Evolutionary conservation across 2,113 vertebrate genomes (phyloP).

Genomic region (Crotalus helleri): DNA sequence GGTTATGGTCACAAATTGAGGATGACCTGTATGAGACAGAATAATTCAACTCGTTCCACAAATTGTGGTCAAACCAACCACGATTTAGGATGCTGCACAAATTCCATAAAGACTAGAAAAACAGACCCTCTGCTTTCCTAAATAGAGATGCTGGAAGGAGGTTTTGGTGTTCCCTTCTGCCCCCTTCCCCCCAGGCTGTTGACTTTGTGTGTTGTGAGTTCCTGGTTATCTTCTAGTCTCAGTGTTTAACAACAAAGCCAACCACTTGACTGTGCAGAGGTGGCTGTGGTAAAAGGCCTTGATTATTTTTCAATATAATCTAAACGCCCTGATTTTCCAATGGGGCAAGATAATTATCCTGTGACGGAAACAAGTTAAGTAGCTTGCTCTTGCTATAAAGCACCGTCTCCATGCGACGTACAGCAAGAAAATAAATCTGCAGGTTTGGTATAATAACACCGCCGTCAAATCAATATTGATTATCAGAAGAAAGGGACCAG

Average conservation of each 20-base stretch:
- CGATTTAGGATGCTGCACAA: not conserved
- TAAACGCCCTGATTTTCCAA: slow-evolving; percentile 3
- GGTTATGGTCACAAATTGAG: no score
- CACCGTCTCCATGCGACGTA: slow-evolving; percentile 11
- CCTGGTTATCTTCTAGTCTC: not conserved
- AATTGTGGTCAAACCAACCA: not conserved
- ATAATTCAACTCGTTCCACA: not conserved
- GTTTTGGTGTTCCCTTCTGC: not conserved
- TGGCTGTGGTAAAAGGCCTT: slow-evolving; percentile 41
- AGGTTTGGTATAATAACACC: slow-evolving; percentile 48
- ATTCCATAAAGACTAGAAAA: not conserved
- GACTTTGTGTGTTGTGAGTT: not conserved
- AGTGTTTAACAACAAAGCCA: slow-evolving; percentile 36
- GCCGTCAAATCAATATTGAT: slow-evolving; percentile 72
- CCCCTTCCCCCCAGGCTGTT: not conserved
- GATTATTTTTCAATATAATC: slow-evolving; percentile 57
- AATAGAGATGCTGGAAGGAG: not conserved
- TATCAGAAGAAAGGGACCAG: slow-evolving; percentile 55
- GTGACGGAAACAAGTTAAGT: slow-evolving; percentile 35
- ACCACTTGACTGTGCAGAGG: slow-evolving; percentile 28
- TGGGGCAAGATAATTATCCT: slow-evolving; percentile 48
- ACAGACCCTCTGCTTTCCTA: not conserved
- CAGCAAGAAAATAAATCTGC: slow-evolving; percentile 60
- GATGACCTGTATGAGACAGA: not conserved
- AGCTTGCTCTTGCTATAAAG: slow-evolving; percentile 34